These are phyloP conservation scores for Ornithoptera alexandrae DNA, from an alignment of 2,888 invertebrate species.

Conservation along the genomic window DNA sequence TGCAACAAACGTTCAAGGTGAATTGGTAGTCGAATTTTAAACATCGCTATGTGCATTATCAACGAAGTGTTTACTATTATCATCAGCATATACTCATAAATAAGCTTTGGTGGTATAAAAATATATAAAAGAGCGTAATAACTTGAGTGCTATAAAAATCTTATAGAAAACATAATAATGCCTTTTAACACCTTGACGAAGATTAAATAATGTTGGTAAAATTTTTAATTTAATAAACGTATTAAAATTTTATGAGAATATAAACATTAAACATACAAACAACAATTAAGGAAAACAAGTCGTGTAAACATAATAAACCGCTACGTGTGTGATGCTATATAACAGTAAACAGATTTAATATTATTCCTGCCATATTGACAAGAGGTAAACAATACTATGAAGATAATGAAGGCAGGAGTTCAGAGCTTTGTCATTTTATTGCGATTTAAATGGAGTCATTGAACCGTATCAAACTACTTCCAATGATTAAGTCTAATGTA, in stretches of 20 bases:
- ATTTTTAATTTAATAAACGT: no score
- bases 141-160: no score
- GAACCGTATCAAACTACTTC: neutral
- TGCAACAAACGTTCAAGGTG: conserved; percentile 7
- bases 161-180: no score
- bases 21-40: conserved; percentile 9
- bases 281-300: no score
- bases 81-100: neutral
- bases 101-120: neutral
- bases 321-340: neutral
- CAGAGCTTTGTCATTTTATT: conserved; percentile 8
- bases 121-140: no score
- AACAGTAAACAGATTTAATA: conserved; percentile 1
- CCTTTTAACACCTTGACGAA: no score
- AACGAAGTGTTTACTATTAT: neutral
- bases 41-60: neutral
- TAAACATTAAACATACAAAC: no score
- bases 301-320: no score
- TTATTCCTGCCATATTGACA: conserved; percentile 7
- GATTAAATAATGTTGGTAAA: no score
- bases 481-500: neutral
- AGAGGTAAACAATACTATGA: conserved; percentile 17
- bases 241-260: no score
- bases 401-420: conserved; percentile 6
- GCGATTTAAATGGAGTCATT: conserved; percentile 4